Percentiles rank a stretch among this genome's conserved stretches.
Conservation (phyloP, 2,113 vertebrate species). For the Callipepla squamata region DNA sequence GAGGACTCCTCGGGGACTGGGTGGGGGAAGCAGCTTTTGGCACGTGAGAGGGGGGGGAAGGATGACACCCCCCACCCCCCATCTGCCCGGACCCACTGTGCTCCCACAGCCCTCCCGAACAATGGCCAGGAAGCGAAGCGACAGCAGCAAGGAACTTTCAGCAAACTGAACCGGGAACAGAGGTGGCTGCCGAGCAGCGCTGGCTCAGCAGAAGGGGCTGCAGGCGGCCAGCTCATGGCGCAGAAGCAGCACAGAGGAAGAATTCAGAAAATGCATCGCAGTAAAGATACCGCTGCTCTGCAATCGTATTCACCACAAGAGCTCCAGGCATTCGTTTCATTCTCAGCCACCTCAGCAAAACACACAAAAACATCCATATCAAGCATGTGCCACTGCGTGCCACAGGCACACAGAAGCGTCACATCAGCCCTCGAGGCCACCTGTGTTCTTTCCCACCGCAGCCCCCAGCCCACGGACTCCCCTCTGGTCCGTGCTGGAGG, state of each 20-base stretch:
- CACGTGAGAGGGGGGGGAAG: neutral
- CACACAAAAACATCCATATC: conserved; percentile 40
- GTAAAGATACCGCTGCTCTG: neutral
- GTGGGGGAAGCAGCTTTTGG: conserved; percentile 20
- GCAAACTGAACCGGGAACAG: conserved; percentile 15
- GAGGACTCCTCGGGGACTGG: conserved; percentile 26
- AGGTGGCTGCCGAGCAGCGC: neutral
- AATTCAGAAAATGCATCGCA: conserved; percentile 57
- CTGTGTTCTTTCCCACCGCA: neutral
- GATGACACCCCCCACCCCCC: conserved; percentile 4
- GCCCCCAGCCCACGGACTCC: neutral
- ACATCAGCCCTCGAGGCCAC: neutral
- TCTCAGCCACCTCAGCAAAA: conserved; percentile 18
- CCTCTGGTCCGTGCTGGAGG: neutral
- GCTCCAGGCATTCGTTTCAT: neutral
- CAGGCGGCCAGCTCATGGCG: neutral
- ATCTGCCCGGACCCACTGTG: fast-evolving
- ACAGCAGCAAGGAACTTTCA: neutral
- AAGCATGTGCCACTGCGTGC: neutral
- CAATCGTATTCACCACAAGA: neutral
- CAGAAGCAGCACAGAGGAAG: neutral
- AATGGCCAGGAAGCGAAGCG: neutral
- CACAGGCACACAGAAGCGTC: neutral
- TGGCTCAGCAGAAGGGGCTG: conserved; percentile 28
- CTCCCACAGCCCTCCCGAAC: neutral